Percentiles rank a stretch among this genome's conserved stretches.
Conservation (phyloP, 2,113 vertebrate species). For the Oreotrochilus melanogaster region DNA sequence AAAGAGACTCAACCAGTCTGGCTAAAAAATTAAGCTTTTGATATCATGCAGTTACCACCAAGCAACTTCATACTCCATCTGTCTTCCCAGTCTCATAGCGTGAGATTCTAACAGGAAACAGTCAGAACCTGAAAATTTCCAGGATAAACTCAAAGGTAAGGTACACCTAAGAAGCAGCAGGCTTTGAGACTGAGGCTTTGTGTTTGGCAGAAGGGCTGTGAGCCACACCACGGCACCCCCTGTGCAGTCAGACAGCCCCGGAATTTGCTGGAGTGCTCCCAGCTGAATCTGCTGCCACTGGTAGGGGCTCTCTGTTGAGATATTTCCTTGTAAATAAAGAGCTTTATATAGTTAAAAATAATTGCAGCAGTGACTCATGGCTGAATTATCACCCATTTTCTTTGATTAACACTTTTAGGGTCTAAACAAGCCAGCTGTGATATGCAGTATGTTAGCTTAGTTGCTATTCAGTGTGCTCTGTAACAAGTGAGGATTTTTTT, state of each 20-base stretch:
- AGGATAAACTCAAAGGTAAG: not conserved
- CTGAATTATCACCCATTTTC: constrained; percentile 2
- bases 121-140: not conserved
- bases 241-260: not conserved
- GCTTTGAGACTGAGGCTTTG: not conserved
- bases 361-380: not conserved
- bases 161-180: not conserved
- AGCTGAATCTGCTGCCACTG: not conserved
- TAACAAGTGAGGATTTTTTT: not conserved
- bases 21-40: not conserved
- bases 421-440: not conserved
- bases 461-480: not conserved
- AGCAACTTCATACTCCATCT: not conserved
- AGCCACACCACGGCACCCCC: not conserved
- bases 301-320: not conserved
- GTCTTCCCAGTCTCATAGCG: not conserved
- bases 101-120: not conserved
- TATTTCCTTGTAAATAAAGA: not conserved
- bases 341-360: not conserved
- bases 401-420: not conserved
- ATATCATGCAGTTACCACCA: not conserved
- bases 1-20: too few species aligned
- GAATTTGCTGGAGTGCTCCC: not conserved
- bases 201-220: not conserved
- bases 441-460: not conserved